Percentiles rank a stretch among this genome's conserved stretches.
phyloP scores from a whole-genome alignment of 2,888 invertebrate genomes.

The Athalia cordata region DNA sequence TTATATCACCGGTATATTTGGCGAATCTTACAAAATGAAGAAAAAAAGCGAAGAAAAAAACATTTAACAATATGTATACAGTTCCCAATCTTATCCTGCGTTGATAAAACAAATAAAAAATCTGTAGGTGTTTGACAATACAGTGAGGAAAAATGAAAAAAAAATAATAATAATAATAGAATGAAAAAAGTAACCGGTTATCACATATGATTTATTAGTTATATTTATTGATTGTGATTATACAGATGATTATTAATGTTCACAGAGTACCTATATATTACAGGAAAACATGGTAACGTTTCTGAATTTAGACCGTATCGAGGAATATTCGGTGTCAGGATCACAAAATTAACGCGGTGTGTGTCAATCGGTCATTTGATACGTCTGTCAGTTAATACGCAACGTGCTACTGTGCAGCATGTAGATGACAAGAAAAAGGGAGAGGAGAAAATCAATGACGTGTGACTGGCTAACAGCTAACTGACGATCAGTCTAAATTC shows the following conservation, averaged over 20 bases:
- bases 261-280: no score
- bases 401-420: background rate
- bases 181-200: background rate
- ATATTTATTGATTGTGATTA: no score
- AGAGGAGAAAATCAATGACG: background rate
- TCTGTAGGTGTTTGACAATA: no score
- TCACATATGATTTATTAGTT: no score
- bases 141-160: background rate
- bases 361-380: background rate
- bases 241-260: no score
- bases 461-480: background rate
- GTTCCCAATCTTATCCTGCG: background rate
- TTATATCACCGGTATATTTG: background rate
- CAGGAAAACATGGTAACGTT: no score
- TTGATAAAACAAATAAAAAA: background rate
- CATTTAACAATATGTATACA: no score
- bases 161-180: background rate
- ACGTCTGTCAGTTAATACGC: background rate
- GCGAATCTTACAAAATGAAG: background rate
- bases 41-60: no score
- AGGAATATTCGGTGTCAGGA: background rate
- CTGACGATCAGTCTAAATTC: constrained; percentile 36
- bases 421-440: background rate
- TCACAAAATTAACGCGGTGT: background rate
- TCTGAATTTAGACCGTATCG: no score